A percentile compares a stretch with the other conserved stretches of the same genome.
These are phyloP conservation scores for Drymodes brunneopygia DNA, from an alignment of 2,113 vertebrate species.

Conservation along the genomic window DNA sequence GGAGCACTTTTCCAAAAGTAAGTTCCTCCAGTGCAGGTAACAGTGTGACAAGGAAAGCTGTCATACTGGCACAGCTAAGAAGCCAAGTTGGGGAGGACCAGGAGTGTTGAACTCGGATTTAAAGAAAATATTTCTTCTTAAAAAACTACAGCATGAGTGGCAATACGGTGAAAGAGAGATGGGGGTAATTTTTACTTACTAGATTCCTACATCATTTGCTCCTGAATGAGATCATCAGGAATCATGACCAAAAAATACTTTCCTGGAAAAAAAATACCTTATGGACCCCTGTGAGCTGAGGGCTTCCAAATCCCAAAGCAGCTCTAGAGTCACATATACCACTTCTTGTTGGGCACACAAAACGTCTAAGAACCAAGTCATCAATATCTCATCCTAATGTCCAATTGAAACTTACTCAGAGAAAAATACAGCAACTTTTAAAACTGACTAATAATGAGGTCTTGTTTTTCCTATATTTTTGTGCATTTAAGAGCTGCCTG, in stretches of 20 bases:
- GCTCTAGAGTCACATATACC: not conserved
- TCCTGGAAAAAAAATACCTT: not conserved
- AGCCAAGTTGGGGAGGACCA: not conserved
- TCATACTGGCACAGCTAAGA: not conserved
- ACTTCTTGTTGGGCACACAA: not conserved
- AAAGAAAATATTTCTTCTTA: not conserved
- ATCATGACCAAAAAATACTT: not conserved
- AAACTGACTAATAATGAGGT: not conserved
- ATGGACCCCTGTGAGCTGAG: not conserved
- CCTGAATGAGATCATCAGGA: not conserved
- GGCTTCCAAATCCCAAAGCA: not conserved
- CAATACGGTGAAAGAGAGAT: not conserved
- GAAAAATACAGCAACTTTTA: not conserved
- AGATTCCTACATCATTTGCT: not conserved
- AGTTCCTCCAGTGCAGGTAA: not conserved
- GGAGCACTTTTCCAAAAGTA: not conserved
- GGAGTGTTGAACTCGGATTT: not conserved
- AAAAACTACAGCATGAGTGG: not conserved
- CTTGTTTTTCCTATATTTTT: not conserved
- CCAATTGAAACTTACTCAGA: not conserved
- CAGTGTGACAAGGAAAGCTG: not conserved
- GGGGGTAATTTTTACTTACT: not conserved
- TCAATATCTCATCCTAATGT: not conserved
- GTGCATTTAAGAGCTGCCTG: not conserved
- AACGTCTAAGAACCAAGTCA: not conserved